A percentile compares a stretch with the other conserved stretches of the same genome.
These are phyloP conservation scores for Procambarus clarkii DNA, from an alignment of 1,140 invertebrate species.

Conservation along the genomic window DNA sequence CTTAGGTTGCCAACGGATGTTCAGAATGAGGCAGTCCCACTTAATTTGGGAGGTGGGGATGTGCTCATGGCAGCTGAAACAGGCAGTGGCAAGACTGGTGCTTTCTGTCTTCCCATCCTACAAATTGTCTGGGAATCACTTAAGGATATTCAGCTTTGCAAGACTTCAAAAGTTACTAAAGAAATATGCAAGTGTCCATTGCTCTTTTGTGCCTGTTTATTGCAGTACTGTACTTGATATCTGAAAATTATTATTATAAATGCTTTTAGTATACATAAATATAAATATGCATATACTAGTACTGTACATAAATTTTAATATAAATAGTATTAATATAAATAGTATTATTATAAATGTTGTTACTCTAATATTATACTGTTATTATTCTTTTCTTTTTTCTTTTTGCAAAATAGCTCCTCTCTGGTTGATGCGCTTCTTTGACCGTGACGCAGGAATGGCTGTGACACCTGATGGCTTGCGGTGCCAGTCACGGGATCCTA, in stretches of 20 bases:
- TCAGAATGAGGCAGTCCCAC: slow-evolving; percentile 97
- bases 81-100: slow-evolving; percentile 98
- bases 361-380: too few relatives aligned
- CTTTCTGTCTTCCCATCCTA: slow-evolving; percentile 97
- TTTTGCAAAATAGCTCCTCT: slow-evolving; percentile 76
- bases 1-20: slow-evolving; percentile 96
- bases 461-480: slow-evolving; percentile 93
- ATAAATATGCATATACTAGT: too few relatives aligned
- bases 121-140: slow-evolving; percentile 99
- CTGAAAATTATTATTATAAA: too few relatives aligned
- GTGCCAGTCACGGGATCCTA: slow-evolving; percentile 93
- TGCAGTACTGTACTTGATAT: too few relatives aligned
- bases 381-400: background rate
- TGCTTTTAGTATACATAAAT: too few relatives aligned
- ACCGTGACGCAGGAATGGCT: slow-evolving; percentile 90
- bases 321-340: too few relatives aligned
- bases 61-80: slow-evolving; percentile 99
- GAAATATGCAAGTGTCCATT: slow-evolving; percentile 66
- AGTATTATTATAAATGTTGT: background rate
- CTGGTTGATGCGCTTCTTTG: slow-evolving; percentile 92
- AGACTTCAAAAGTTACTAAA: slow-evolving; percentile 76
- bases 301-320: too few relatives aligned
- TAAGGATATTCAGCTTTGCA: slow-evolving; percentile 89
- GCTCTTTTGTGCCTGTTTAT: background rate
- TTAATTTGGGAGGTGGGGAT: slow-evolving; percentile 98